Evolutionary conservation across 1,140 invertebrate species (phyloP).

Genomic region (Cotesia chilonis): DNA sequence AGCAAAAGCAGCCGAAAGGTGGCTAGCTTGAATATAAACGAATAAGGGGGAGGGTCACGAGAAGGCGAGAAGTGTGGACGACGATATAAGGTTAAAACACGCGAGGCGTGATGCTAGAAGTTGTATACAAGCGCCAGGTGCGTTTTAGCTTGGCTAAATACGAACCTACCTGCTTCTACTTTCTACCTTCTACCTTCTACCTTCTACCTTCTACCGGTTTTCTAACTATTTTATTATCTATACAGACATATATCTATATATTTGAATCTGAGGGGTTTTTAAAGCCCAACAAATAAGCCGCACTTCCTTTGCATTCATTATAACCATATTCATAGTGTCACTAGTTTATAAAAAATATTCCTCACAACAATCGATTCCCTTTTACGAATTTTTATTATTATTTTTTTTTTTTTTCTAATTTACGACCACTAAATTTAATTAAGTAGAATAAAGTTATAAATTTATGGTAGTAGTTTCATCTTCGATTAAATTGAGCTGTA

Average conservation of each 20-base stretch:
- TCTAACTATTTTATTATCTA: not conserved
- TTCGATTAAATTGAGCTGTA: too few species aligned
- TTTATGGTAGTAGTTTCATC: too few species aligned
- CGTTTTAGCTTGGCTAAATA: slow-evolving; percentile 3
- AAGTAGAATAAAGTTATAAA: too few species aligned
- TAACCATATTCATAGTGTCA: not conserved
- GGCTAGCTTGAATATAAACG: too few species aligned
- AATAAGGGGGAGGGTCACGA: slow-evolving; percentile 14
- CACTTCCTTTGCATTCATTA: slow-evolving; percentile 9
- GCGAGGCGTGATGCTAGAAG: slow-evolving; percentile 1
- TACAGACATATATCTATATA: not conserved
- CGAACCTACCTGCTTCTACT: not conserved
- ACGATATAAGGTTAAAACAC: slow-evolving; percentile 1
- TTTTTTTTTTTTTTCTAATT: too few species aligned
- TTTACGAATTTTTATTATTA: too few species aligned
- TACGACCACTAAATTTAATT: too few species aligned
- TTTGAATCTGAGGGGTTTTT: too few species aligned
- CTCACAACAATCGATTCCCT: not conserved
- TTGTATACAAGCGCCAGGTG: slow-evolving; percentile 2
- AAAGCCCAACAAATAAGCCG: not conserved
- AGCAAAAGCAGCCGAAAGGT: too few species aligned
- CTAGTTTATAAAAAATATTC: not conserved
- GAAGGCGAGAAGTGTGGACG: not conserved
- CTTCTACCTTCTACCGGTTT: not conserved
- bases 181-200: not conserved